These are phyloP conservation scores for Psittacula echo DNA, from an alignment of 2,797 vertebrate genomes.

Conservation along the genomic window DNA sequence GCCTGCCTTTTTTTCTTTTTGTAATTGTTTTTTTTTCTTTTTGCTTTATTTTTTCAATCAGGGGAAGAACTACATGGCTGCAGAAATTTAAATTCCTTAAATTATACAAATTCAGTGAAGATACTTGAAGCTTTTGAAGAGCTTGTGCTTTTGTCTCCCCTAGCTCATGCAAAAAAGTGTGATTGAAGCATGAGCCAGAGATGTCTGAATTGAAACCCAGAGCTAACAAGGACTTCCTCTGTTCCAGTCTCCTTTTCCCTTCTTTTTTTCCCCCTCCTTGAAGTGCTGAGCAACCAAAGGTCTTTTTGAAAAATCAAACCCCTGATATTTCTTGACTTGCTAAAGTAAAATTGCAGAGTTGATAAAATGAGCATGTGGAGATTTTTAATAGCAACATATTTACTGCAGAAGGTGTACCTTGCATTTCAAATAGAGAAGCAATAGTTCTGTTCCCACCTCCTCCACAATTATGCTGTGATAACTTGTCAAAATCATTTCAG, in stretches of 20 bases:
- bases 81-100: background rate
- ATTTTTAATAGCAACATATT: background rate
- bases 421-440: background rate
- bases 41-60: background rate
- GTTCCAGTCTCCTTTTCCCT: background rate
- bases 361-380: conserved; percentile 5
- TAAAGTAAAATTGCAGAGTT: background rate
- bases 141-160: background rate
- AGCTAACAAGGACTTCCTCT: background rate
- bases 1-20: background rate
- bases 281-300: background rate
- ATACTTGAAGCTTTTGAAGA: background rate
- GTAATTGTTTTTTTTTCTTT: background rate
- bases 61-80: background rate
- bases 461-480: background rate
- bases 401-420: background rate
- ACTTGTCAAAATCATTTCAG: conserved; percentile 34
- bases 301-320: background rate
- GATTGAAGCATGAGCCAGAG: background rate
- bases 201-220: background rate
- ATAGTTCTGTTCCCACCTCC: background rate
- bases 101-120: background rate
- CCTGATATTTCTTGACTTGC: background rate
- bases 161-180: background rate
- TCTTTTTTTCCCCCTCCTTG: background rate